Evolutionary conservation across 2,113 vertebrate genomes (phyloP).

Genomic region (Lucifuga dentata): DNA sequence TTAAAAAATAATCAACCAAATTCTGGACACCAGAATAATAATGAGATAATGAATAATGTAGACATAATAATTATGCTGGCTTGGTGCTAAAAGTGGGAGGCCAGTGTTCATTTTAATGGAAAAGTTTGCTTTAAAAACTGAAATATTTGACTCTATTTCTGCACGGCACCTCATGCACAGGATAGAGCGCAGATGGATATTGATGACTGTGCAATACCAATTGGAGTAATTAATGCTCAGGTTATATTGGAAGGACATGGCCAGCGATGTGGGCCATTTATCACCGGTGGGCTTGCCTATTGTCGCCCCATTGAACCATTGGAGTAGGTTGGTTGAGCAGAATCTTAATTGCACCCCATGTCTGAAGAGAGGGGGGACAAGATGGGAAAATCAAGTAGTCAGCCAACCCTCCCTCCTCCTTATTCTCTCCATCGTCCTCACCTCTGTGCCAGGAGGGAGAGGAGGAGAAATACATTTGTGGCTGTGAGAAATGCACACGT

Average conservation of each 20-base stretch:
- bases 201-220: slow-evolving; percentile 81
- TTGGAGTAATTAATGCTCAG: slow-evolving; percentile 83
- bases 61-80: slow-evolving; percentile 38
- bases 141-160: slow-evolving; percentile 38
- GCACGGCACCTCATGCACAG: neutral
- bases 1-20: too few relatives aligned
- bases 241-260: slow-evolving; percentile 79
- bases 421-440: slow-evolving; percentile 37
- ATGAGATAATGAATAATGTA: slow-evolving; percentile 13
- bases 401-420: slow-evolving; percentile 20
- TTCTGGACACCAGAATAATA: too few relatives aligned
- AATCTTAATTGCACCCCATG: slow-evolving; percentile 74
- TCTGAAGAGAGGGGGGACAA: slow-evolving; percentile 51
- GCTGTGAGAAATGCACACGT: slow-evolving; percentile 1
- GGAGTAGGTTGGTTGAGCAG: slow-evolving; percentile 70
- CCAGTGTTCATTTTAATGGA: slow-evolving; percentile 32
- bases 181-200: slow-evolving; percentile 65
- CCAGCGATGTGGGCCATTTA: slow-evolving; percentile 77
- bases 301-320: slow-evolving; percentile 77
- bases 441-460: slow-evolving; percentile 1
- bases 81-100: slow-evolving; percentile 17
- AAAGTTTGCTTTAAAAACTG: slow-evolving; percentile 47
- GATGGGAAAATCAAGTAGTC: slow-evolving; percentile 62
- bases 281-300: slow-evolving; percentile 74
- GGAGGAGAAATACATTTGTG: slow-evolving; percentile 21